A percentile compares a stretch with the other conserved stretches of the same genome.
Conservation (phyloP, 2,888 invertebrate species). For the Gymnocheta viridis region DNA sequence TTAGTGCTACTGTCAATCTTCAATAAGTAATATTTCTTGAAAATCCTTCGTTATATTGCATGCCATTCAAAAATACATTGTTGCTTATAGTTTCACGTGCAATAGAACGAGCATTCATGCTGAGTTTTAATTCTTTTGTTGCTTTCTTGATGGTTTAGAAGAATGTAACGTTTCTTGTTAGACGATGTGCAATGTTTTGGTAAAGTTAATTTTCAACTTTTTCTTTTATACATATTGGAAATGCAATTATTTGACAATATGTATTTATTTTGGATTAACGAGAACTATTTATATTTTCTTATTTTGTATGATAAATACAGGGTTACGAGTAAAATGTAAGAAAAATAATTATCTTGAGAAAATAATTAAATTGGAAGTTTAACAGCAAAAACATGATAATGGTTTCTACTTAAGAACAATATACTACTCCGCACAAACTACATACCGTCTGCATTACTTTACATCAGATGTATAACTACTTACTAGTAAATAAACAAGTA, state of each 20-base stretch:
- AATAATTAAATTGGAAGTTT: too few relatives aligned
- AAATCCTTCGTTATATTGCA: not conserved
- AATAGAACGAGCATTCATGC: conserved; percentile 35
- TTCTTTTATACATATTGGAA: conserved; percentile 32
- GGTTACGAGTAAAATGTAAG: not conserved
- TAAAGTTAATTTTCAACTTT: conserved; percentile 54
- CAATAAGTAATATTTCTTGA: conserved; percentile 25
- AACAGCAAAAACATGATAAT: too few relatives aligned
- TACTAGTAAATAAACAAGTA: too few relatives aligned
- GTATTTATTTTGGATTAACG: conserved; percentile 65
- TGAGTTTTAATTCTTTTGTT: conserved; percentile 46
- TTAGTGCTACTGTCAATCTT: conserved; percentile 68
- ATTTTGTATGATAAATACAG: conserved; percentile 20
- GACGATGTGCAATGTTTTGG: conserved; percentile 42
- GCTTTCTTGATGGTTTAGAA: not conserved
- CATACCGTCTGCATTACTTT: too few relatives aligned
- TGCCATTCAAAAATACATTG: not conserved
- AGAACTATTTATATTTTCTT: conserved; percentile 30
- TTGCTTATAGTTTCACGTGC: not conserved
- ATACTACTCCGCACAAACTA: too few relatives aligned
- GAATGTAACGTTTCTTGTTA: conserved; percentile 20
- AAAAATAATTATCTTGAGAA: not conserved
- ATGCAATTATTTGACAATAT: conserved; percentile 63
- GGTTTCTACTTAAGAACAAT: too few relatives aligned
- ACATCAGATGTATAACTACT: too few relatives aligned